Percentiles rank a stretch among this genome's conserved stretches.
These are phyloP conservation scores for Phthorimaea operculella DNA, from an alignment of 1,140 invertebrate species.

Conservation along the genomic window DNA sequence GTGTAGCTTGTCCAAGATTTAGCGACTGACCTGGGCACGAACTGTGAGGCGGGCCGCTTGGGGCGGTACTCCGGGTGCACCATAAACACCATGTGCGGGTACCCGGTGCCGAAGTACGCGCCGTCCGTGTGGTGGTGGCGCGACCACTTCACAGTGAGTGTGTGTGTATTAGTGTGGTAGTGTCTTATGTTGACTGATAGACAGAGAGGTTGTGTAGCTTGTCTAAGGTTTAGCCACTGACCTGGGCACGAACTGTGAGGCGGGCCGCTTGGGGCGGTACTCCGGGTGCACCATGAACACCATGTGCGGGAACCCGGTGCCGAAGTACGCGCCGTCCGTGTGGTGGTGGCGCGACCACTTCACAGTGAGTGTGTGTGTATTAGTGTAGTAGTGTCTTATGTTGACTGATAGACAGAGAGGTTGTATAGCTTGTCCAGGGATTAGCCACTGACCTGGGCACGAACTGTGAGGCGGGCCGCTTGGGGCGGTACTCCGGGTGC, in stretches of 20 bases:
- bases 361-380: no score
- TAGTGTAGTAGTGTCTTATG: no score
- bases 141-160: no score
- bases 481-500: conserved; percentile 98
- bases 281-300: conserved; percentile 99
- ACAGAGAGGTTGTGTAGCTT: no score
- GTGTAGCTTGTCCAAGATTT: no score
- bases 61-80: conserved; percentile 99
- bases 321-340: conserved; percentile 99
- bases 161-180: no score
- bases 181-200: no score
- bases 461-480: conserved; percentile 96
- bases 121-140: conserved; percentile 99
- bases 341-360: conserved; percentile 99
- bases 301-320: conserved; percentile 99
- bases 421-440: no score
- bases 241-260: conserved; percentile 97
- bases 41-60: conserved; percentile 95
- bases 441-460: conserved; percentile 93
- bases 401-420: no score
- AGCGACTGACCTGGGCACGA: conserved; percentile 95
- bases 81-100: conserved; percentile 99
- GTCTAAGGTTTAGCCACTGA: no score
- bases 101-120: conserved; percentile 99
- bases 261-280: conserved; percentile 95